Conservation (phyloP, 2,797 vertebrate species). For the Menidia menidia region DNA sequence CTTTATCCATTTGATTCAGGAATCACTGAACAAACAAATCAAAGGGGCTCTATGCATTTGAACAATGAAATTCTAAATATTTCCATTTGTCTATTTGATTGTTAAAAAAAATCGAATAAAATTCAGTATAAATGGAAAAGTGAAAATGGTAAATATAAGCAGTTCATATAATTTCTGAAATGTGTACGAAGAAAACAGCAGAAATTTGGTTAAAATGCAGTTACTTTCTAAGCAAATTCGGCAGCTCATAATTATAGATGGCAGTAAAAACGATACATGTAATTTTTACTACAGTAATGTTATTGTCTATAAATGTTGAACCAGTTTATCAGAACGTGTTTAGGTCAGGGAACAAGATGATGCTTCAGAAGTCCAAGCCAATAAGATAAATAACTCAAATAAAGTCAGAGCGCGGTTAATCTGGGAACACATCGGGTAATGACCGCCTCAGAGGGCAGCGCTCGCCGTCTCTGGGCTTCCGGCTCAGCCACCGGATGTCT, state of each 20-base stretch:
- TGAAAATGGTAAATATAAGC: neutral
- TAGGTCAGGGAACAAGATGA: neutral
- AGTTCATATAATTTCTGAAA: neutral
- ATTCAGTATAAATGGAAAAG: neutral
- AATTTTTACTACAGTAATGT: neutral
- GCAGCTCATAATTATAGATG: neutral
- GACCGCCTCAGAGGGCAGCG: neutral
- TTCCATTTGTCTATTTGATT: neutral
- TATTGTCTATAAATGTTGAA: neutral
- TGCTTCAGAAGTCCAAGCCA: conserved; percentile 3
- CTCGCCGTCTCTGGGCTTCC: neutral
- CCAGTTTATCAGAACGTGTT: neutral
- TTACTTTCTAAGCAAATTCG: neutral
- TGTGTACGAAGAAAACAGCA: neutral
- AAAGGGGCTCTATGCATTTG: too few relatives aligned
- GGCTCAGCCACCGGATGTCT: conserved; percentile 1
- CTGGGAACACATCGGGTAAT: conserved; percentile 3
- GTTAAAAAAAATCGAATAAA: neutral
- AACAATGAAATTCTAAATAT: neutral
- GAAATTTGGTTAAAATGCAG: neutral
- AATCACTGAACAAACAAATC: too few relatives aligned
- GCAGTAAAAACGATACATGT: neutral
- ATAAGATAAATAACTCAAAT: neutral
- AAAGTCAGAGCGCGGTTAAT: conserved; percentile 4
- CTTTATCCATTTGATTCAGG: neutral